Evolutionary conservation across 2,888 invertebrate genomes (phyloP).

Genomic region (Caenorhabditis plicata): DNA sequence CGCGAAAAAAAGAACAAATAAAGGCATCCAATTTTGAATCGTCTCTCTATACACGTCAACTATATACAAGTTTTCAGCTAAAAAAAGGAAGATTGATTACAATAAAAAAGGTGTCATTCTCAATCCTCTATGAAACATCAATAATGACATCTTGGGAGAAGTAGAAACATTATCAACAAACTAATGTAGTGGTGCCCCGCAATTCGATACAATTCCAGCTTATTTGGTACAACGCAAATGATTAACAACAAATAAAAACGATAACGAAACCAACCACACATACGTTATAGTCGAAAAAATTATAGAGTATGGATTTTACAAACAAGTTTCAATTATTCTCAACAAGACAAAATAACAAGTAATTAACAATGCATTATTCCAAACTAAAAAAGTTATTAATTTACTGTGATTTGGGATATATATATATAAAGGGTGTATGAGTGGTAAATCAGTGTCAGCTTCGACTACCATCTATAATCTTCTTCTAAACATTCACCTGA

Average conservation of each 20-base stretch:
- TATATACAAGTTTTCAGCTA: not conserved
- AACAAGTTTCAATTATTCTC: constrained; percentile 4
- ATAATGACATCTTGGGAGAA: too few relatives aligned
- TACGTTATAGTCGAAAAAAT: constrained; percentile 1
- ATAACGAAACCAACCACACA: constrained; percentile 7
- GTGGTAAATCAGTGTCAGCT: not conserved
- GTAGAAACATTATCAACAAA: too few relatives aligned
- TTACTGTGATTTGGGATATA: too few relatives aligned
- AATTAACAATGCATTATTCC: too few relatives aligned
- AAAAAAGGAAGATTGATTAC: not conserved
- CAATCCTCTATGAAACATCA: too few relatives aligned
- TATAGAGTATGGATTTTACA: not conserved
- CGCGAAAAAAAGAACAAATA: too few relatives aligned
- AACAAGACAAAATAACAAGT: constrained; percentile 4
- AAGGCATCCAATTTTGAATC: too few relatives aligned
- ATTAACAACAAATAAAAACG: not conserved
- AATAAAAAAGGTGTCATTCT: constrained; percentile 9
- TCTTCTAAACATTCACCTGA: constrained; percentile 22
- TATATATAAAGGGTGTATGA: constrained; percentile 4
- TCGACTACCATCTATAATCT: not conserved
- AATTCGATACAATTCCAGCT: too few relatives aligned
- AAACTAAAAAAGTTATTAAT: too few relatives aligned
- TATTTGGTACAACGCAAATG: too few relatives aligned
- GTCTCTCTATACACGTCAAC: not conserved
- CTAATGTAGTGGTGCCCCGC: too few relatives aligned